Base-by-base conservation (phyloP, 2,888 invertebrate genomes). In the Pseudoips prasinana region DNA sequence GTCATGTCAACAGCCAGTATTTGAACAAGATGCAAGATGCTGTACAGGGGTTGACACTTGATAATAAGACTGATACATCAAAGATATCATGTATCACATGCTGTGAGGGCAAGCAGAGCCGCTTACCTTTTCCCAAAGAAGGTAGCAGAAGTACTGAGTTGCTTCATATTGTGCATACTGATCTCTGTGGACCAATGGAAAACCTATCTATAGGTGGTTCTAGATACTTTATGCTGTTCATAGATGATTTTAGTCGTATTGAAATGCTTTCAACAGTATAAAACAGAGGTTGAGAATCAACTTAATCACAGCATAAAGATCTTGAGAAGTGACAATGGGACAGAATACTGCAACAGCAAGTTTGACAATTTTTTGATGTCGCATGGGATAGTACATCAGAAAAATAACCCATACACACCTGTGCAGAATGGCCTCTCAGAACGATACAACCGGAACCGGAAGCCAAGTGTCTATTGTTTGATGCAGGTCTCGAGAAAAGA, bases 1-100 rank as follows among this genome's bases (percentile, higher is more conserved):
- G 50, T 18, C 54, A 51, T 36, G 35, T 55, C n/a, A 58, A 58
- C 30, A 52, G 48, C 23, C 23, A 45, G 6, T 46, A 51, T 33
- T 29, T 51, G 22, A 51, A 48, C 10, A 49, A 47, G 23, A 57
- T 53, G 46, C 36, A 48, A 28, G 32, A 54, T 41, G 51, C 51
- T 41, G 54, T 52, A 7, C 10, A 46, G 27, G 53, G 54, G 20
- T 9, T 48, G 24, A 32, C 31, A 27, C 36, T 54, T 34, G 36
- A 46, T 27, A 36, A 17, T 9, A 53, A 48, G 29, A 25, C 39
- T 24, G 48, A 51, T 29, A 41, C 48, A 18, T 39, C 36, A 7
- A 47, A 40, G 23, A 34, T 32, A 27, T 25, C 30, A 41, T 53
- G 55, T 39, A 18, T 29, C 0, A 24, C 29, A 1, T 54, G 47